A percentile compares a stretch with the other conserved stretches of the same genome.
Conservation (phyloP, 2,113 vertebrate species). For the Ophthalmotilapia sp. region DNA sequence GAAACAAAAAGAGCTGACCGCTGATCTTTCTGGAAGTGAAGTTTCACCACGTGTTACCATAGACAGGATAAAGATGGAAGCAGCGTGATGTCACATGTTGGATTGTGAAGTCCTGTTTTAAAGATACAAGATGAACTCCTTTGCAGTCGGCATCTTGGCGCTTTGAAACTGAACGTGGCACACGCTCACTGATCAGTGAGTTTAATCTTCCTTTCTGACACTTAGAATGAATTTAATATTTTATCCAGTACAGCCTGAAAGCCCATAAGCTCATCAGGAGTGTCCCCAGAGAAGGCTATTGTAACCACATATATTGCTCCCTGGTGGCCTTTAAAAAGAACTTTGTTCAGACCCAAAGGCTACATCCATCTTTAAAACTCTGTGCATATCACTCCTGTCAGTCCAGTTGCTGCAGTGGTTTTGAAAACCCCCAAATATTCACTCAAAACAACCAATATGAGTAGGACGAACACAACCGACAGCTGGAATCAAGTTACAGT, state of each 20-base stretch:
- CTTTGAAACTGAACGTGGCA: not conserved
- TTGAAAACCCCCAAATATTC: not conserved
- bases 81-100: not conserved
- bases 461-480: rapidly evolving
- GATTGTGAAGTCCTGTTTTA: not conserved
- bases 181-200: not conserved
- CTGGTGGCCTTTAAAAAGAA: not conserved
- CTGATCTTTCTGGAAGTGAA: not conserved
- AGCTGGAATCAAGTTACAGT: not conserved
- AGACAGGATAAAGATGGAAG: not conserved
- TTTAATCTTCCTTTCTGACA: not conserved
- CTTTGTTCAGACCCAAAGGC: not conserved
- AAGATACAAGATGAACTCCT: rapidly evolving
- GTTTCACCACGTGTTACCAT: not conserved
- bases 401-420: not conserved
- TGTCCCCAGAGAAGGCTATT: not conserved
- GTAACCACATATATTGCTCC: not conserved
- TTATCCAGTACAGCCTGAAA: not conserved
- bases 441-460: not conserved
- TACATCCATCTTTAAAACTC: not conserved
- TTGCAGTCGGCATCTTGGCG: not conserved
- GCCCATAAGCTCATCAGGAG: not conserved
- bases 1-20: not conserved
- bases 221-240: not conserved
- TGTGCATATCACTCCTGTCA: not conserved